Evolutionary conservation across 2,113 vertebrate genomes (phyloP).

Genomic region (Leucosticte australis): DNA sequence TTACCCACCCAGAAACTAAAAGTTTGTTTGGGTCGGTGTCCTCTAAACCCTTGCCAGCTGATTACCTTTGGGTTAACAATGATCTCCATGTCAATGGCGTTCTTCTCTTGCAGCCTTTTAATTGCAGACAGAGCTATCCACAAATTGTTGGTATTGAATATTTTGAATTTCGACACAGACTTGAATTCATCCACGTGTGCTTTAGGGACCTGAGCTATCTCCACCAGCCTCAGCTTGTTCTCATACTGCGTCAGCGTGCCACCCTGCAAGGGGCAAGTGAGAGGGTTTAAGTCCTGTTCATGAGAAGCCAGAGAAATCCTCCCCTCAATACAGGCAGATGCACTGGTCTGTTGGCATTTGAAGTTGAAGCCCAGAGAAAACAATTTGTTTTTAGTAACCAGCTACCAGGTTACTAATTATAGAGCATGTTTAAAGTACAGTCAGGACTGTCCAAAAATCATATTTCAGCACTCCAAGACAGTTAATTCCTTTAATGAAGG

Average conservation of each 20-base stretch:
- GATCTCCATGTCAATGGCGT: slow-evolving; percentile 94
- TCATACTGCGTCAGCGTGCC: slow-evolving; percentile 94
- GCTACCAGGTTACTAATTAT: not conserved
- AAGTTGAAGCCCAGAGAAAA: not conserved
- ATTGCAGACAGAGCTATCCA: slow-evolving; percentile 94
- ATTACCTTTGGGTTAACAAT: slow-evolving; percentile 96
- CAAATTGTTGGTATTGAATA: slow-evolving; percentile 98
- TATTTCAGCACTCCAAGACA: not conserved
- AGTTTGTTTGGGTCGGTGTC: not conserved
- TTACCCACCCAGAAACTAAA: not conserved
- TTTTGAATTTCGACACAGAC: slow-evolving; percentile 98
- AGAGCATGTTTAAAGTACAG: not conserved
- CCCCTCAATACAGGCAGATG: not conserved
- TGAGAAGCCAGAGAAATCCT: not conserved
- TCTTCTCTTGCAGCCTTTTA: slow-evolving; percentile 93
- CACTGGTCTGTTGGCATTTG: not conserved
- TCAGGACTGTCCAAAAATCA: not conserved
- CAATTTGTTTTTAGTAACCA: not conserved
- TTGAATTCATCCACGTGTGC: slow-evolving; percentile 97
- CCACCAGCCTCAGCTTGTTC: slow-evolving; percentile 93
- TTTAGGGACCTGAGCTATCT: slow-evolving; percentile 98
- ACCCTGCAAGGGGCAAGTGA: slow-evolving; percentile 75
- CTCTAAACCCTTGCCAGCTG: not conserved
- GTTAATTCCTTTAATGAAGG: not conserved
- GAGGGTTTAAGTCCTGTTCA: not conserved